Evolutionary conservation across 2,888 invertebrate genomes (phyloP).

Genomic region (Acanthosepion esculentum): DNA sequence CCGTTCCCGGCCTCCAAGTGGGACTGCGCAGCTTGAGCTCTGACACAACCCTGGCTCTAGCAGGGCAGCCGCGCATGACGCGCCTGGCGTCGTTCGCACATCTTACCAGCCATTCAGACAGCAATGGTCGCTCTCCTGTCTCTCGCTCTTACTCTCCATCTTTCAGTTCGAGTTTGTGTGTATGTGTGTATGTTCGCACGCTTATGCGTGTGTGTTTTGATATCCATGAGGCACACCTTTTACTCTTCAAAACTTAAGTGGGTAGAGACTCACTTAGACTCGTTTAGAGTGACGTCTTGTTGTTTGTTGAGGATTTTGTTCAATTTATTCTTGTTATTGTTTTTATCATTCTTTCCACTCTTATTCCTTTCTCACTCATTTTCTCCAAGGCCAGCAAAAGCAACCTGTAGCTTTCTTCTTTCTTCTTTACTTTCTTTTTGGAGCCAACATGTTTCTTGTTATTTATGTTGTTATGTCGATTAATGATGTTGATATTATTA

Average conservation of each 20-base stretch:
- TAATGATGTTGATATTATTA: no score
- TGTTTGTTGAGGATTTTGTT: not conserved
- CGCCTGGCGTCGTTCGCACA: not conserved
- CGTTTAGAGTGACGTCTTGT: not conserved
- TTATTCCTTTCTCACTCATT: no score
- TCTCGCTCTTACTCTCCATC: not conserved
- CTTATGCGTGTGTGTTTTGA: not conserved
- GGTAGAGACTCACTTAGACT: constrained; percentile 13
- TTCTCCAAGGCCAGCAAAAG: no score
- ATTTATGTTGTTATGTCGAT: no score
- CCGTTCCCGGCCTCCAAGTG: constrained; percentile 33
- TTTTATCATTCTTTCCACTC: no score
- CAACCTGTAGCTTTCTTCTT: no score
- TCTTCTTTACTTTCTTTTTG: no score
- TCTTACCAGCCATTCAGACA: not conserved
- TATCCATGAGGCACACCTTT: not conserved
- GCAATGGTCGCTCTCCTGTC: not conserved
- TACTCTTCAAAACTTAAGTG: constrained; percentile 20
- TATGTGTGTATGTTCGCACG: no score
- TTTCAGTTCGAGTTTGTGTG: not conserved
- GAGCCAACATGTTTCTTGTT: no score
- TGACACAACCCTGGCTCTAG: constrained; percentile 21
- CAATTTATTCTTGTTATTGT: no score
- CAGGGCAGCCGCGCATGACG: constrained; percentile 25
- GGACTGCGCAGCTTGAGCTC: not conserved